phyloP scores from a whole-genome alignment of 2,797 vertebrate species.

The Melanotaenia pygmaea region DNA sequence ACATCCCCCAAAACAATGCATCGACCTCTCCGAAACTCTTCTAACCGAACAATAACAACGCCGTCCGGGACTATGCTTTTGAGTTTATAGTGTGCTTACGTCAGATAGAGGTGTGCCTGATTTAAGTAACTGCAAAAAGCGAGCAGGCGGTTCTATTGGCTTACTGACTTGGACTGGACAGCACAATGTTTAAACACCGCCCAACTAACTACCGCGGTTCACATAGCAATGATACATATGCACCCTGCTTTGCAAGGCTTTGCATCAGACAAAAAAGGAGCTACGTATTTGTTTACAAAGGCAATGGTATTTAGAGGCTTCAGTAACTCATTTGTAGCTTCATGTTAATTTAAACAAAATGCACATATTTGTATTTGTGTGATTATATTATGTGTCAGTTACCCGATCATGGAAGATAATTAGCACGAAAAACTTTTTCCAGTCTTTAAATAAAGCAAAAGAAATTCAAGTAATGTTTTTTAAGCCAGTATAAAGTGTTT shows the following conservation, averaged over 20 bases:
- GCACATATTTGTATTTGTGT: not conserved
- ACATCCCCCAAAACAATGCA: conserved; percentile 28
- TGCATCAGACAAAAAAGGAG: conserved; percentile 56
- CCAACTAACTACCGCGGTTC: fast-evolving
- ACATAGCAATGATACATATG: not conserved
- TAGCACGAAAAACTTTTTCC: too few species aligned
- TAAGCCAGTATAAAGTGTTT: too few species aligned
- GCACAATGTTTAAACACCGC: conserved; percentile 32
- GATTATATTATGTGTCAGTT: too few species aligned
- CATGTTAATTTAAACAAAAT: not conserved
- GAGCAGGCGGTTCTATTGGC: conserved; percentile 14
- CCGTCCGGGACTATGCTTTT: conserved; percentile 22
- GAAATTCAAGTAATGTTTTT: too few species aligned
- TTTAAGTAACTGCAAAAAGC: fast-evolving
- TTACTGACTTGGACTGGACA: fast-evolving
- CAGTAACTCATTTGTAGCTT: not conserved
- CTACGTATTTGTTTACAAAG: conserved; percentile 27
- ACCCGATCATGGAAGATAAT: too few species aligned
- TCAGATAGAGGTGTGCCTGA: conserved; percentile 36
- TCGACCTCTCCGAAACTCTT: conserved; percentile 40
- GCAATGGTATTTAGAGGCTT: not conserved
- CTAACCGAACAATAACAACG: conserved; percentile 65
- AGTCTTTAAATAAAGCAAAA: too few species aligned
- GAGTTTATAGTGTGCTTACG: conserved; percentile 47
- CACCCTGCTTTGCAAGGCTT: conserved; percentile 37